A percentile compares a stretch with the other conserved stretches of the same genome.
These are phyloP conservation scores for Habropoda laboriosa DNA, from an alignment of 1,140 invertebrate species.

Conservation along the genomic window DNA sequence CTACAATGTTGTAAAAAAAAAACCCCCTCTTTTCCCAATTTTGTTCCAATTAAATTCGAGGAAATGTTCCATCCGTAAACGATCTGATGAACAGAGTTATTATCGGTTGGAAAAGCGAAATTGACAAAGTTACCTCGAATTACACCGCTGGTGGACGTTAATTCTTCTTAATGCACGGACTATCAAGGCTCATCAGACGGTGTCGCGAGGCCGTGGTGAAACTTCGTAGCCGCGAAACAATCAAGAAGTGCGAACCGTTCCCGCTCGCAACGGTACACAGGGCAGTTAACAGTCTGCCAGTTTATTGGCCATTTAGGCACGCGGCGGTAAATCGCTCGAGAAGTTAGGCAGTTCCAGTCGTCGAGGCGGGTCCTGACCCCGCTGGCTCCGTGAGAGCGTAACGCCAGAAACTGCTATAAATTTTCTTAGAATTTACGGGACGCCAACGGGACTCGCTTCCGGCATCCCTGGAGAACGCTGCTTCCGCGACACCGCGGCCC, in stretches of 20 bases:
- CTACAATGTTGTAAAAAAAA: no score
- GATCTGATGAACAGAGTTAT: no score
- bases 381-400: constrained; percentile 11
- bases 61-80: no score
- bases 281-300: constrained; percentile 21
- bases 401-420: constrained; percentile 51
- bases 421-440: constrained; percentile 58
- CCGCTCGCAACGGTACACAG: background rate
- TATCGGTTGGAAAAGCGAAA: no score
- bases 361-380: constrained; percentile 19
- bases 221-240: background rate
- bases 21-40: no score
- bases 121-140: no score
- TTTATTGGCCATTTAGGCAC: constrained; percentile 51
- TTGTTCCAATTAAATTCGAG: no score
- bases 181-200: no score
- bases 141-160: no score
- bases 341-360: constrained; percentile 57
- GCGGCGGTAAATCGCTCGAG: constrained; percentile 40
- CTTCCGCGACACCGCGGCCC: background rate
- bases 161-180: no score
- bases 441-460: constrained; percentile 27
- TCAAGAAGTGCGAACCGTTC: background rate
- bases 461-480: constrained; percentile 10
- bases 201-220: no score